These are phyloP conservation scores for Eulemur macaco DNA, from an alignment of 2,113 vertebrate genomes.

Conservation along the genomic window DNA sequence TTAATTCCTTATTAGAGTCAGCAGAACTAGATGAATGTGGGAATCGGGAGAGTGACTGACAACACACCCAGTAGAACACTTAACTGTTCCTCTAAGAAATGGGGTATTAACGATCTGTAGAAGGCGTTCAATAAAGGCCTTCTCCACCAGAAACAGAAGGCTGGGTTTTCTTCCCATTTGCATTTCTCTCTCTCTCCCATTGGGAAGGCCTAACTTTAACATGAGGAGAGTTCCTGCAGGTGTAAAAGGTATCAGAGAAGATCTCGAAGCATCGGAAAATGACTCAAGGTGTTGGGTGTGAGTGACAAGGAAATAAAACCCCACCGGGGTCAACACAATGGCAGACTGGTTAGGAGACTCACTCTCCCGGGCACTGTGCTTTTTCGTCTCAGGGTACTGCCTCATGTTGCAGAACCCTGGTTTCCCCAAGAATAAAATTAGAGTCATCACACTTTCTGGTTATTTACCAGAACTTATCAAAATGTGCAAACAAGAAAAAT, in stretches of 20 bases:
- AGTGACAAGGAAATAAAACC: neutral
- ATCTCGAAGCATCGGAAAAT: neutral
- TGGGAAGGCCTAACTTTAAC: neutral
- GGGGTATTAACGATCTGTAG: conserved; percentile 38
- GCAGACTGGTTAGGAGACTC: fast-evolving
- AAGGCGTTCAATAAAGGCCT: conserved; percentile 5
- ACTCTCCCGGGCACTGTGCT: neutral
- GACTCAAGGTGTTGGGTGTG: neutral
- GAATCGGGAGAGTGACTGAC: neutral
- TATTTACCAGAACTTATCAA: neutral
- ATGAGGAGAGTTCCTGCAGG: neutral
- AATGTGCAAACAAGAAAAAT: neutral
- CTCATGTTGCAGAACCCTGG: neutral
- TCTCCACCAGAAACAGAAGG: neutral
- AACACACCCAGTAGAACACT: neutral
- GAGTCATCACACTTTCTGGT: neutral
- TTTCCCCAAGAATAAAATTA: neutral
- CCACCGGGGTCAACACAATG: fast-evolving
- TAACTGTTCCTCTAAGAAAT: conserved; percentile 59
- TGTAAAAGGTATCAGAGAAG: neutral
- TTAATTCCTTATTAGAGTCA: neutral
- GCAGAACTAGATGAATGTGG: neutral
- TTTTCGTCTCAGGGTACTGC: no score
- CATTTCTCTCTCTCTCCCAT: neutral
- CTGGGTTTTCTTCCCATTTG: neutral